phyloP scores from a whole-genome alignment of 2,797 vertebrate species.

The Alectoris magna region DNA sequence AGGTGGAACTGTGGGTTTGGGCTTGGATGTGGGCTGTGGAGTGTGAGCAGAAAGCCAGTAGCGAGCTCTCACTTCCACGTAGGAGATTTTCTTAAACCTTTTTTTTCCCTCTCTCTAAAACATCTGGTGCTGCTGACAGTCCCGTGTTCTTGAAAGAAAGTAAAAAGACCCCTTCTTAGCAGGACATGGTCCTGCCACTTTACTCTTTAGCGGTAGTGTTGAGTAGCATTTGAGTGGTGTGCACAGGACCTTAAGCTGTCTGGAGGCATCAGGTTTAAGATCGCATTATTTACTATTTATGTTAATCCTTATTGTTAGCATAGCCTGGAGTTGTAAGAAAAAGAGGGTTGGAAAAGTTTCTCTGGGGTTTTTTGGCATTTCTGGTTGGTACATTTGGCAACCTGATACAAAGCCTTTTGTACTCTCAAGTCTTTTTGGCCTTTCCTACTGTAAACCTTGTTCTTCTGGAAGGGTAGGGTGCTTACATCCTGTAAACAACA shows the following conservation, averaged over 20 bases:
- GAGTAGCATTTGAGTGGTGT: neutral
- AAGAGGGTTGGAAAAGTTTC: neutral
- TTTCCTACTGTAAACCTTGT: neutral
- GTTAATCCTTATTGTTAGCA: neutral
- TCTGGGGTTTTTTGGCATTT: neutral
- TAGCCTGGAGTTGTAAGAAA: neutral
- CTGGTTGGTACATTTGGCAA: neutral
- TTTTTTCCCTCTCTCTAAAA: neutral
- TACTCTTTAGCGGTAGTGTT: neutral
- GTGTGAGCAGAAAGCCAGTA: constrained; percentile 45
- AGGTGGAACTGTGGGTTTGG: constrained; percentile 46
- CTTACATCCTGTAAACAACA: neutral
- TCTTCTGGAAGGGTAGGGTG: neutral
- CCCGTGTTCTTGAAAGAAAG: neutral
- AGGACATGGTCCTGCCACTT: neutral
- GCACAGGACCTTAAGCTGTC: neutral
- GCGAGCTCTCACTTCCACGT: constrained; percentile 11
- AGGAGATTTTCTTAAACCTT: neutral
- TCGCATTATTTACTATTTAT: neutral
- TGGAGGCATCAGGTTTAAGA: neutral
- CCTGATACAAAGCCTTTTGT: neutral
- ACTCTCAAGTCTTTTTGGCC: neutral
- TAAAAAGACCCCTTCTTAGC: neutral
- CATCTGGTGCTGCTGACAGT: constrained; percentile 25
- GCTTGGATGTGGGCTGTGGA: neutral